Evolutionary conservation across 2,888 invertebrate species (phyloP).

Genomic region (Corbicula japonica): DNA sequence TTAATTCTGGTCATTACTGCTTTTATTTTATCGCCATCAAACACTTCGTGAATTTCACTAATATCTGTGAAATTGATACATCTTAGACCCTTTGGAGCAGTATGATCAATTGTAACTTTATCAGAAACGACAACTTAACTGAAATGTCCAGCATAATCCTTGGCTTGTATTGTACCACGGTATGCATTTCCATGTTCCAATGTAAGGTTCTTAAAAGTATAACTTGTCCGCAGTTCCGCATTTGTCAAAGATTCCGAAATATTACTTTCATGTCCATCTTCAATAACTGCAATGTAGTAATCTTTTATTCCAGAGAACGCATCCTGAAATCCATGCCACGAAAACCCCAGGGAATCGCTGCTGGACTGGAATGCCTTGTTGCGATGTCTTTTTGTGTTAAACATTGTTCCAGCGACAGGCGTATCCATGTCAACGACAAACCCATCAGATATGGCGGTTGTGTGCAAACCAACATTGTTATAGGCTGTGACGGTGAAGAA

Average conservation of each 20-base stretch:
- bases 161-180: conserved; percentile 57
- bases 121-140: conserved; percentile 48
- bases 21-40: no score
- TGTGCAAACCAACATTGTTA: conserved; percentile 60
- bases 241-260: conserved; percentile 32
- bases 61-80: no score
- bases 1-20: no score
- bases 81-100: no score
- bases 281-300: conserved; percentile 50
- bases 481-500: conserved; percentile 61
- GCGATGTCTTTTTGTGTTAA: conserved; percentile 47
- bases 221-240: conserved; percentile 39
- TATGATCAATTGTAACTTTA: conserved; percentile 52
- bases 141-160: conserved; percentile 65
- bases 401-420: conserved; percentile 59
- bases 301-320: conserved; percentile 51
- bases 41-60: no score
- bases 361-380: conserved; percentile 29
- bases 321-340: conserved; percentile 64
- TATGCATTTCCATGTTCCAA: conserved; percentile 46
- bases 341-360: conserved; percentile 29
- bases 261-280: not conserved
- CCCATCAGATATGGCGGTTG: conserved; percentile 59
- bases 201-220: conserved; percentile 16
- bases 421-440: conserved; percentile 54